Base-by-base conservation (phyloP, 2,797 vertebrate species). In the Loriculus beryllinus region DNA sequence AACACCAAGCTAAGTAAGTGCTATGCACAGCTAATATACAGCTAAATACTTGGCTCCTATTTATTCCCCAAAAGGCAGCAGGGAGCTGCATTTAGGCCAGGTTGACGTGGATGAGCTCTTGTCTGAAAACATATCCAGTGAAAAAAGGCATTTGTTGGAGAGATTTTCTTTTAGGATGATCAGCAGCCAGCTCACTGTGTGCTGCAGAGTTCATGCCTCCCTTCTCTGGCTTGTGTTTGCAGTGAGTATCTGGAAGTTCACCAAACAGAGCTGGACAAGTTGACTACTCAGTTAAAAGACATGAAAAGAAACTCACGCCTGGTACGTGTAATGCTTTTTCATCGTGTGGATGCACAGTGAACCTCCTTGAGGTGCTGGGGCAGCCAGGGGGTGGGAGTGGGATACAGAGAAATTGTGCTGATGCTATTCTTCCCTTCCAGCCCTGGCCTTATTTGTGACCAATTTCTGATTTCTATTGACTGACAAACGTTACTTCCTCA, bases 241-340 rank as follows among this genome's bases (percentile, higher is more conserved):
- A 99, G 99, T 81, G 99, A 99, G 78, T 99, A 99, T 97, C 98
- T 99, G 95, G 99, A 99, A 89, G 98, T 98, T 82, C 99, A 99
- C 97, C 99, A 99, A 93, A 97, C 98, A 1, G 99, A 99, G 96
- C 95, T 99, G 97, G 99, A 99, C 95, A 99, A 99, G 96, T 97
- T 99, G 94, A 99, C 97, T n/a, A 79, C 98, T 93, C 99, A 99
- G 94, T 97, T 99, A 97, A 99, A 99, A 97, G 99, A 99, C 92
- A 99, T 99, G 99, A 99, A 98, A 97, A 99, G 99, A 95, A 99
- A 99, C 97, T 99, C 99, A 43, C 99, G 99, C 86, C 98, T 99
- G 99, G 99, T 99, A 97, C 93, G 99, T 98, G 62, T 86, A 45
- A 7, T 0, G 1, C 6, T 76, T 76, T 45, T 26, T 49, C 64